phyloP scores from a whole-genome alignment of 2,113 vertebrate species.

The Bagarius yarrelli region DNA sequence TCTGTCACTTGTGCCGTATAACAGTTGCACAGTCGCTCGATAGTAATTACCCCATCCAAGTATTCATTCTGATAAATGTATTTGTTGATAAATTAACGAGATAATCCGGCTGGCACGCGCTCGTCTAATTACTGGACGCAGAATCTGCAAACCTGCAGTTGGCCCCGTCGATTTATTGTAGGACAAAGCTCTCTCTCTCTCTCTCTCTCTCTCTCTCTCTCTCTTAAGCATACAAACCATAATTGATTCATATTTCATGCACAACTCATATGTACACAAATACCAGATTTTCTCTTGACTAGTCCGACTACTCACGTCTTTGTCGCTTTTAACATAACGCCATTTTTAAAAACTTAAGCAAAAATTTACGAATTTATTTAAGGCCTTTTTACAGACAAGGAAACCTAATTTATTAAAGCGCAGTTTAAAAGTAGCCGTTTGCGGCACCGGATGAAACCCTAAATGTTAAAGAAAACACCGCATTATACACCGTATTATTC shows the following conservation, averaged over 20 bases:
- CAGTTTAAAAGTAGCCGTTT: too few relatives aligned
- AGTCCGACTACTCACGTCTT: neutral
- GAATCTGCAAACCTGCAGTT: constrained; percentile 53
- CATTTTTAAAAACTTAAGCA: neutral
- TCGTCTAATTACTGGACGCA: constrained; percentile 80
- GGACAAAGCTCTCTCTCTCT: constrained; percentile 55
- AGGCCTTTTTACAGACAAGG: too few relatives aligned
- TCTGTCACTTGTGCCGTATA: constrained; percentile 84
- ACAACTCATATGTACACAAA: neutral
- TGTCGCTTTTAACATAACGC: too few relatives aligned
- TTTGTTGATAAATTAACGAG: constrained; percentile 93
- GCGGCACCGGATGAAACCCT: too few relatives aligned
- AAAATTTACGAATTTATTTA: neutral
- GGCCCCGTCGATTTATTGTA: constrained; percentile 78
- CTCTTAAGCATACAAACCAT: neutral
- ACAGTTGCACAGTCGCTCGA: constrained; percentile 86
- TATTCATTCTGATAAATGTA: constrained; percentile 95
- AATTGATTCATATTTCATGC: neutral
- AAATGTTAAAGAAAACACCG: too few relatives aligned
- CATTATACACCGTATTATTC: too few relatives aligned
- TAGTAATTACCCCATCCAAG: constrained; percentile 85
- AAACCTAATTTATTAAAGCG: too few relatives aligned
- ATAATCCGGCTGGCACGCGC: constrained; percentile 88
- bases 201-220: constrained; percentile 39
- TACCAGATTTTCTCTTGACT: neutral